These are phyloP conservation scores for Salvator merianae DNA, from an alignment of 2,113 vertebrate species.

Conservation along the genomic window DNA sequence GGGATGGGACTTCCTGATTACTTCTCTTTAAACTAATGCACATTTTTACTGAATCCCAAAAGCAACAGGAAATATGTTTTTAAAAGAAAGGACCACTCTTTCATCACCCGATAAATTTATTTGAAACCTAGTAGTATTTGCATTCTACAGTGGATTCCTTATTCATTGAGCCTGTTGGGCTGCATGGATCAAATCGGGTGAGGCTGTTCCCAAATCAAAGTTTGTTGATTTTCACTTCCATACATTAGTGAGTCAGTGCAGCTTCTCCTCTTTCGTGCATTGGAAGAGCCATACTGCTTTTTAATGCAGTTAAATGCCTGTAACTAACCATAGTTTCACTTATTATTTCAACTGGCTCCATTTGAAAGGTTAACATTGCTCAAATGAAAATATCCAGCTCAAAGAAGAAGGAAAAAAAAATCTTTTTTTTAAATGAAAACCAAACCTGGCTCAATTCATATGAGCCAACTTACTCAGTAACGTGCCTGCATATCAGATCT, in stretches of 20 bases:
- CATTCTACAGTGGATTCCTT: too few relatives aligned
- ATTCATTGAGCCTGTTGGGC: too few relatives aligned
- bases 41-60: too few relatives aligned
- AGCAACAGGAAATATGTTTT: too few relatives aligned
- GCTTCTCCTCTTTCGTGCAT: not conserved
- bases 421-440: slow-evolving; percentile 67
- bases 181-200: too few relatives aligned
- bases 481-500: slow-evolving; percentile 43
- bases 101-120: too few relatives aligned
- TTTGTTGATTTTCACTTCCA: too few relatives aligned
- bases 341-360: slow-evolving; percentile 47
- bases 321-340: slow-evolving; percentile 61
- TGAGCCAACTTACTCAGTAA: slow-evolving; percentile 52
- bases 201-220: too few relatives aligned
- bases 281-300: not conserved
- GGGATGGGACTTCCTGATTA: too few relatives aligned
- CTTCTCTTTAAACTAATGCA: too few relatives aligned
- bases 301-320: not conserved
- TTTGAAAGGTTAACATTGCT: slow-evolving; percentile 52
- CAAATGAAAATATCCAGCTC: slow-evolving; percentile 46
- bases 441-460: slow-evolving; percentile 52
- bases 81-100: too few relatives aligned
- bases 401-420: slow-evolving; percentile 4
- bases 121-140: too few relatives aligned
- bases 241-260: not conserved